Evolutionary conservation across 2,797 vertebrate species (phyloP).

Genomic region (Mormyrops attenuatus): DNA sequence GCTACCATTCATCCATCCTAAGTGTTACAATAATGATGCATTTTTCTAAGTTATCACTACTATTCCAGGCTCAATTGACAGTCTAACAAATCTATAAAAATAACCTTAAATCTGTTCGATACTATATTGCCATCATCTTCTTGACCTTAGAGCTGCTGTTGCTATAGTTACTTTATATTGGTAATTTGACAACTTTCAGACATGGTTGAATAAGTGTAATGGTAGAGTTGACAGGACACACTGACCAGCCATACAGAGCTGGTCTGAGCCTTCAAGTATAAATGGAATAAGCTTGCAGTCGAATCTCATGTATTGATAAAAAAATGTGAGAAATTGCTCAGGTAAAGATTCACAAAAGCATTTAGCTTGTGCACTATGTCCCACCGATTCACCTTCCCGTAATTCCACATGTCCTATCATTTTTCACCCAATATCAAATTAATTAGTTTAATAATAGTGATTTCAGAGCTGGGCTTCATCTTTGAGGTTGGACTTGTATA

Average conservation of each 20-base stretch:
- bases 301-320: constrained; percentile 12
- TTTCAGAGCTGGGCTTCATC: background rate
- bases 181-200: background rate
- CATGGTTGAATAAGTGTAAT: background rate
- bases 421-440: background rate
- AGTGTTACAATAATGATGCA: background rate
- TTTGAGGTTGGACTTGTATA: constrained; percentile 11
- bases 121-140: background rate
- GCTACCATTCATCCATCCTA: background rate
- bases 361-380: background rate
- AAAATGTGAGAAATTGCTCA: constrained; percentile 21
- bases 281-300: background rate
- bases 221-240: background rate
- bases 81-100: background rate
- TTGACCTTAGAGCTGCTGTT: background rate
- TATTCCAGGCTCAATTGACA: background rate
- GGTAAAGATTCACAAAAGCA: constrained; percentile 24
- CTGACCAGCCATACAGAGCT: background rate
- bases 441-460: background rate
- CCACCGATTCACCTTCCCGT: background rate
- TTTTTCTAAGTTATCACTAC: background rate
- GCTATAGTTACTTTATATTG: constrained; percentile 1
- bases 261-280: background rate
- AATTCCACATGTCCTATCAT: background rate
- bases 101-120: background rate